Evolutionary conservation across 2,888 invertebrate species (phyloP).

Genomic region (Xestia rhomboidea): DNA sequence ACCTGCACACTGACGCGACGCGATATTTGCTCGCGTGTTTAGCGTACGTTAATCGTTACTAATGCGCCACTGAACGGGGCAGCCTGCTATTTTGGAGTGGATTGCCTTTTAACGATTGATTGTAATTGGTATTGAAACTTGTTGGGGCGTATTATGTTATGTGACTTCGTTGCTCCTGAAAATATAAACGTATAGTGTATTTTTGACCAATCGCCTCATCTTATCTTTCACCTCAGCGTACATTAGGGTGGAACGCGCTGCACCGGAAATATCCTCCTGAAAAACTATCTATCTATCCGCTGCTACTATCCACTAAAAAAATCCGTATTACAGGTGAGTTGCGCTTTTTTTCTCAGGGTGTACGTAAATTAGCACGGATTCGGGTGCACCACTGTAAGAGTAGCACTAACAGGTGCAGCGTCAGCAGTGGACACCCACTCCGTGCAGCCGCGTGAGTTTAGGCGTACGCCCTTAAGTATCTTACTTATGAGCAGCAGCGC

Average conservation of each 20-base stretch:
- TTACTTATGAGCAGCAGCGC: no score
- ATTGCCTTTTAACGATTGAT: constrained; percentile 43
- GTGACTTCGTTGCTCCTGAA: no score
- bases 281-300: no score
- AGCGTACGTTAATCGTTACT: constrained; percentile 54
- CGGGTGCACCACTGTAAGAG: no score
- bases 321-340: no score
- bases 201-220: neutral
- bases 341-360: no score
- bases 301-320: no score
- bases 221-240: neutral
- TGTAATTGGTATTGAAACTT: constrained; percentile 12
- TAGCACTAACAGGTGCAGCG: no score
- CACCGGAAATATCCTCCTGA: neutral
- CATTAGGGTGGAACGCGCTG: neutral
- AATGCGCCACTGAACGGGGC: constrained; percentile 29
- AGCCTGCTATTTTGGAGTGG: constrained; percentile 29
- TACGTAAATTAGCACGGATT: no score
- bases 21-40: constrained; percentile 53
- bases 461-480: no score
- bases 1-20: constrained; percentile 15
- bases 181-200: neutral
- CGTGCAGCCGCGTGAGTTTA: no score
- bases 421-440: no score
- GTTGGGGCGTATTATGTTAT: neutral